A percentile compares a stretch with the other conserved stretches of the same genome.
Evolutionary conservation across 23 tunicate species (phyloP).

Genomic region (Clavelina lepadiformis): DNA sequence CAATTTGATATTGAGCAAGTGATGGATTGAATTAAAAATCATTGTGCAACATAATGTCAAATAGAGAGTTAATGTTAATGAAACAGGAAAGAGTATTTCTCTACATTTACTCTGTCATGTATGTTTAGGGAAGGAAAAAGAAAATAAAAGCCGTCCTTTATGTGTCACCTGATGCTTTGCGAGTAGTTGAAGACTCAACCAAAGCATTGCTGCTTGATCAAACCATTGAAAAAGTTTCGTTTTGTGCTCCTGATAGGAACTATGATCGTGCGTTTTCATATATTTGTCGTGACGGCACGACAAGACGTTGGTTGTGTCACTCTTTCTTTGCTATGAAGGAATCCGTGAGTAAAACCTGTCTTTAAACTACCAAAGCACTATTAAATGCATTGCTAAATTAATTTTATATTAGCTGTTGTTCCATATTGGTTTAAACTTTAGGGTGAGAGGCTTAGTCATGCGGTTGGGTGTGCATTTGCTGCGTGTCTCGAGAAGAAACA

Average conservation of each 20-base stretch:
- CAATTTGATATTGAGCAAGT: too few relatives aligned
- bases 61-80: too few relatives aligned
- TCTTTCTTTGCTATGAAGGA: conserved; percentile 89
- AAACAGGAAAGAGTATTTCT: too few relatives aligned
- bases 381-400: conserved; percentile 6
- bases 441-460: conserved; percentile 97
- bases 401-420: background rate
- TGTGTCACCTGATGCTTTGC: conserved; percentile 90
- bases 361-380: too few relatives aligned
- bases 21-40: too few relatives aligned
- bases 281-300: conserved; percentile 97
- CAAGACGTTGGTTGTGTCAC: conserved; percentile 96
- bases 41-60: too few relatives aligned
- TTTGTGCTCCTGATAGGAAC: conserved; percentile 98
- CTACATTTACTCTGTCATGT: too few relatives aligned
- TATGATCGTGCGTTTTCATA: conserved; percentile 94
- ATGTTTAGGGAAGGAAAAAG: conserved; percentile 77
- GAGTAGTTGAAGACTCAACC: conserved; percentile 95
- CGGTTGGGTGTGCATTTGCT: conserved; percentile 98
- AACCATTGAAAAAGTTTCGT: conserved; percentile 97
- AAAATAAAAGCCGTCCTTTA: conserved; percentile 82
- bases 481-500: conserved; percentile 97
- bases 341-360: conserved; percentile 60
- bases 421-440: conserved; percentile 7
- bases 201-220: conserved; percentile 98